Conservation (phyloP, 2,797 vertebrate genomes). For the Poecile montanus region DNA sequence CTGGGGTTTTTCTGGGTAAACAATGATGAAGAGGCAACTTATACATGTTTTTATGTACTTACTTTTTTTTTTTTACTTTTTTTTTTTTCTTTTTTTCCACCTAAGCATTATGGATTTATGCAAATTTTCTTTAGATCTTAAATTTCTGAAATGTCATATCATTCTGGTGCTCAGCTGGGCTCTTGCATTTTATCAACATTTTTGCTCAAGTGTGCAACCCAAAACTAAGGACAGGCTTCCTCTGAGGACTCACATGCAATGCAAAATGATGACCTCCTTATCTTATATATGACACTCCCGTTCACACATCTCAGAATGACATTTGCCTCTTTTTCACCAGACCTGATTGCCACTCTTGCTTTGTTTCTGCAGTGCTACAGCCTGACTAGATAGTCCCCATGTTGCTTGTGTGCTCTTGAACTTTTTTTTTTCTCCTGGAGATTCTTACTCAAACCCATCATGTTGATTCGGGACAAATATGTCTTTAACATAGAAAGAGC, state of each 20-base stretch:
- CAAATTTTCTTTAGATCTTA: neutral
- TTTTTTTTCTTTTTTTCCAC: neutral
- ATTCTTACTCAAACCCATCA: neutral
- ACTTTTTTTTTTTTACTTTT: neutral
- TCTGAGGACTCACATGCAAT: neutral
- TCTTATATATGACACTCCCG: neutral
- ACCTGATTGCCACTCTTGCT: neutral
- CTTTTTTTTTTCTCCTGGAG: neutral
- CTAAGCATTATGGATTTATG: neutral
- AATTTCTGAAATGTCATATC: neutral
- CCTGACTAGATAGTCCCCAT: neutral
- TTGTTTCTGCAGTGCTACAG: neutral
- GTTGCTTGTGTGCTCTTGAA: neutral
- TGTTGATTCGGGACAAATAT: neutral
- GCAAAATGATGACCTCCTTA: neutral
- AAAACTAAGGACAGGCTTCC: neutral
- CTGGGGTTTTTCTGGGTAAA: neutral
- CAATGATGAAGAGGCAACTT: neutral
- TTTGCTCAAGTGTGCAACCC: neutral
- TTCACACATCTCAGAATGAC: neutral
- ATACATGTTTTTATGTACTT: neutral
- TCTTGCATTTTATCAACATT: neutral
- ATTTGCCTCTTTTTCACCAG: neutral
- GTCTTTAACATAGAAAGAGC: neutral
- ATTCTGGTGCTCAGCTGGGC: neutral